A percentile compares a stretch with the other conserved stretches of the same genome.
Conservation (phyloP, 2,797 vertebrate genomes). For the Anableps anableps region DNA sequence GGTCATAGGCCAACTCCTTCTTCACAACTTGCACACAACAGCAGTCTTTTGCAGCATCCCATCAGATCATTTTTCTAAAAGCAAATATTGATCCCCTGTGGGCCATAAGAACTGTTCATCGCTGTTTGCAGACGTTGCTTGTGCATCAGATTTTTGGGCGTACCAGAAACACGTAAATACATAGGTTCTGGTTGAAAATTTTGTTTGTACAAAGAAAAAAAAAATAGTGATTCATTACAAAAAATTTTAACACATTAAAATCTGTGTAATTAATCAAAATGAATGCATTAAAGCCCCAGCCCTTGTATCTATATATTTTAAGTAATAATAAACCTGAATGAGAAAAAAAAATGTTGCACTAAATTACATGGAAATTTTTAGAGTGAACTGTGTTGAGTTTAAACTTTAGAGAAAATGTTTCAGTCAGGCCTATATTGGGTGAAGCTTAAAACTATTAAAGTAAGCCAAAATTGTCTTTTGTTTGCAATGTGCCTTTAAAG, state of each 20-base stretch:
- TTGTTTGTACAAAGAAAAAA: background rate
- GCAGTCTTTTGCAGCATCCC: background rate
- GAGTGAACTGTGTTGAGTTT: background rate
- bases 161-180: background rate
- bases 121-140: background rate
- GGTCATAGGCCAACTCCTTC: no score
- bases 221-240: background rate
- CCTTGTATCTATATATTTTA: background rate
- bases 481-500: background rate
- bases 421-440: background rate
- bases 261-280: background rate
- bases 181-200: background rate
- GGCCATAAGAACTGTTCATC: no score
- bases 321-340: background rate
- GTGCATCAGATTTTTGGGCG: background rate
- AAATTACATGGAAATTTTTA: background rate
- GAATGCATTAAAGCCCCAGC: background rate
- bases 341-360: background rate
- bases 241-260: background rate
- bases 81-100: background rate
- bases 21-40: background rate
- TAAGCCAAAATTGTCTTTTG: background rate
- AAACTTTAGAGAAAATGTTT: background rate
- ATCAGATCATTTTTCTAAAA: background rate
- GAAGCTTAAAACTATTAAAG: background rate